Percentiles rank a stretch among this genome's conserved stretches.
Evolutionary conservation across 2,113 vertebrate genomes (phyloP).

Genomic region (Forbesichthys papilliferus): DNA sequence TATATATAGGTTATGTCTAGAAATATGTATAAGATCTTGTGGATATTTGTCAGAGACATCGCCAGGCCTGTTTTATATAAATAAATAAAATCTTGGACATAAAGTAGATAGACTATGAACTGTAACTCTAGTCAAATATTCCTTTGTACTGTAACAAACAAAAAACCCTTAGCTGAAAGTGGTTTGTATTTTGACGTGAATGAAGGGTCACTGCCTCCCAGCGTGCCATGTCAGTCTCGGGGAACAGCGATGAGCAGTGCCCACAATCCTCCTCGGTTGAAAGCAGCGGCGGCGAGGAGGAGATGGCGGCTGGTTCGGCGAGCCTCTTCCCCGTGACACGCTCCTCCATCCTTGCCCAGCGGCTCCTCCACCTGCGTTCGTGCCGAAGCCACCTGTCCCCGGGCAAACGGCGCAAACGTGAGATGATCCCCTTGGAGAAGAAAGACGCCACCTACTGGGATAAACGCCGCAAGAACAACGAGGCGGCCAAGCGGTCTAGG

Average conservation of each 20-base stretch:
- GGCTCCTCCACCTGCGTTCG: constrained; percentile 23
- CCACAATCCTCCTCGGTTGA: constrained; percentile 34
- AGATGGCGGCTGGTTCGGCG: not conserved
- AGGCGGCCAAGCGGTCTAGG: constrained; percentile 73
- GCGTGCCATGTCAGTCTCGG: constrained; percentile 46
- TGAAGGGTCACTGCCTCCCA: not conserved
- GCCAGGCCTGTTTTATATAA: too few species aligned
- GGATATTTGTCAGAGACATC: too few species aligned
- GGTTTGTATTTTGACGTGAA: too few species aligned
- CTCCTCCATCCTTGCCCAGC: constrained; percentile 23
- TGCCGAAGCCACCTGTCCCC: constrained; percentile 11
- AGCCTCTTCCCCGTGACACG: not conserved
- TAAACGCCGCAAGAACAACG: constrained; percentile 76
- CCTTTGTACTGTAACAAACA: too few species aligned
- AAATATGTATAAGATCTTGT: too few species aligned
- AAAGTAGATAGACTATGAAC: too few species aligned
- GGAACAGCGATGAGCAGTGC: constrained; percentile 18
- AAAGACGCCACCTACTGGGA: constrained; percentile 77
- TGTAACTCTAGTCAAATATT: too few species aligned
- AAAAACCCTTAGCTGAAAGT: too few species aligned
- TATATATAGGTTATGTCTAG: too few species aligned
- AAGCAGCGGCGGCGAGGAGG: constrained; percentile 13
- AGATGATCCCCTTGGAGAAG: constrained; percentile 65
- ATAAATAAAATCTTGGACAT: too few species aligned
- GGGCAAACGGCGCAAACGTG: constrained; percentile 53